These are phyloP conservation scores for Gavialis gangeticus DNA, from an alignment of 2,113 vertebrate genomes.

Conservation along the genomic window DNA sequence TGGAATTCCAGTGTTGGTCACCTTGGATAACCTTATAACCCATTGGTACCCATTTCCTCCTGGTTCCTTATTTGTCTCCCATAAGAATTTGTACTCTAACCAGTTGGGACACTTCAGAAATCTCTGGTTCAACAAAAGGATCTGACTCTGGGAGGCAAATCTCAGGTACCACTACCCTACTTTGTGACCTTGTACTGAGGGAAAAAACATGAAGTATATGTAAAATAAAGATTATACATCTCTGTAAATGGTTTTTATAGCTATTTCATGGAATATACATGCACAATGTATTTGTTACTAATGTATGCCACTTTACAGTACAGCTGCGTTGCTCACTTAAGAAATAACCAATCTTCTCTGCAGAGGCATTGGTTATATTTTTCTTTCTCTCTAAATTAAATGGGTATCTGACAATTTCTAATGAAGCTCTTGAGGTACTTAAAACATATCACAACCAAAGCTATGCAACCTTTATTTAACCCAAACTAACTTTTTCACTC, in stretches of 20 bases:
- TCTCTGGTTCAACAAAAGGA: neutral
- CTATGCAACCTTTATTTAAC: neutral
- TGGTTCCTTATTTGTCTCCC: too few relatives aligned
- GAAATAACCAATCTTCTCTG: neutral
- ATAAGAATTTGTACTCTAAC: too few relatives aligned
- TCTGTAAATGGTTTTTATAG: neutral
- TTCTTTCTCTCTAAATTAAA: neutral
- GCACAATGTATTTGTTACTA: neutral
- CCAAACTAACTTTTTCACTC: neutral
- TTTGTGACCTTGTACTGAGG: neutral
- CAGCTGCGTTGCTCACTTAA: neutral
- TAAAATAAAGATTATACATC: neutral
- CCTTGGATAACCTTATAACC: too few relatives aligned
- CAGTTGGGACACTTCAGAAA: too few relatives aligned
- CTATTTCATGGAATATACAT: neutral
- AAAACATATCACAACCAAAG: neutral
- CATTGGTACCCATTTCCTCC: too few relatives aligned
- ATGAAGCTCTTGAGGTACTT: neutral
- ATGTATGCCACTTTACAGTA: neutral
- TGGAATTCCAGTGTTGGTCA: too few relatives aligned
- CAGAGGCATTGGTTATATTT: neutral
- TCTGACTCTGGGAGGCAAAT: neutral
- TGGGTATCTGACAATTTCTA: neutral
- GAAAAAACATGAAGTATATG: too few relatives aligned
- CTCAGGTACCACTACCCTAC: neutral